Percentiles rank a stretch among this genome's conserved stretches.
Conservation (phyloP, 2,797 vertebrate genomes). For the Huso huso region DNA sequence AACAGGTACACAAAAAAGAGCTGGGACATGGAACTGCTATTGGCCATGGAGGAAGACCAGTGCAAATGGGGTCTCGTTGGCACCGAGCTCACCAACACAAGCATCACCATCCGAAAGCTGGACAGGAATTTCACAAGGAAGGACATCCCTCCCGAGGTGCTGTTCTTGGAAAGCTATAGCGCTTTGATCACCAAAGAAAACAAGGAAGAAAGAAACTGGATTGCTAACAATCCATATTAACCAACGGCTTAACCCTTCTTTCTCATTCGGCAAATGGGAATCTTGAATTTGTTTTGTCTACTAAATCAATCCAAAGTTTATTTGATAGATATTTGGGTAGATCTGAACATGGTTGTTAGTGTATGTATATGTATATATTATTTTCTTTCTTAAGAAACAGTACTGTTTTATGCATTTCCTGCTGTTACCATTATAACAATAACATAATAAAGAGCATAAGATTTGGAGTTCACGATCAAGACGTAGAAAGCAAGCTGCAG, state of each 20-base stretch:
- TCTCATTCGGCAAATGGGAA: too few species aligned
- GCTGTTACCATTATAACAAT: too few species aligned
- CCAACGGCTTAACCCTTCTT: neutral
- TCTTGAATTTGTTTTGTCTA: too few species aligned
- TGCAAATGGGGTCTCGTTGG: slow-evolving; percentile 23
- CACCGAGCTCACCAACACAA: slow-evolving; percentile 23
- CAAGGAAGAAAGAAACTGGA: slow-evolving; percentile 22
- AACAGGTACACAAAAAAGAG: neutral
- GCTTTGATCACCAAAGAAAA: slow-evolving; percentile 30
- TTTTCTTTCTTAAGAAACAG: too few species aligned
- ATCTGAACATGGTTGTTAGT: too few species aligned
- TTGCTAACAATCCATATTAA: slow-evolving; percentile 27
- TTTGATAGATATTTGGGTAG: too few species aligned
- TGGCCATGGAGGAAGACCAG: slow-evolving; percentile 10
- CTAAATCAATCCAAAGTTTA: too few species aligned
- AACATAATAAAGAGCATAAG: too few species aligned
- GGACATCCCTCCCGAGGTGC: slow-evolving; percentile 12
- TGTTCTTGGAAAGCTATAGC: slow-evolving; percentile 30
- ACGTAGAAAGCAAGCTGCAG: too few species aligned
- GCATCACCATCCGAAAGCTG: slow-evolving; percentile 21
- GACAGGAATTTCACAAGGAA: slow-evolving; percentile 11
- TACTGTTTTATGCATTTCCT: too few species aligned
- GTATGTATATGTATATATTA: too few species aligned
- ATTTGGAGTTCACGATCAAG: too few species aligned
- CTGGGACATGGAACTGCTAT: neutral